Conservation (phyloP, 2,888 invertebrate genomes). For the Tachystola acroxantha region DNA sequence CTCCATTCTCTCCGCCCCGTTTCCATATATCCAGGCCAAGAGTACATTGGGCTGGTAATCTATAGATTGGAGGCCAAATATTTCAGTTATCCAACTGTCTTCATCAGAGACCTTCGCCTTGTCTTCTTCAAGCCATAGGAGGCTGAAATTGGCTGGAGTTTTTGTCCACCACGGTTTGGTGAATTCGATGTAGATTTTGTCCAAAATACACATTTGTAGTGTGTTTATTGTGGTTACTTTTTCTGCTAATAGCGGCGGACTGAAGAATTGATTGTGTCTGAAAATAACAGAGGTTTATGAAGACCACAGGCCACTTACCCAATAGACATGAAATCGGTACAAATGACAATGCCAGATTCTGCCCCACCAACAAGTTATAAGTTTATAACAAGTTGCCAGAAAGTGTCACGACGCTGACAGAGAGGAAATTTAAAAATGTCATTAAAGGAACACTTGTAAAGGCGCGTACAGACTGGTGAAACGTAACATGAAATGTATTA, state of each 20-base stretch:
- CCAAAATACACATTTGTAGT: slow-evolving; percentile 81
- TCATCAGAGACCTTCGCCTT: slow-evolving; percentile 58
- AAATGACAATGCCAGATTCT: too few species aligned
- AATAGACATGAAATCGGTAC: too few species aligned
- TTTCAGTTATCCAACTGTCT: slow-evolving; percentile 79
- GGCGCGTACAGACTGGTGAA: too few species aligned
- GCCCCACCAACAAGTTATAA: too few species aligned
- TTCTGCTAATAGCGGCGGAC: slow-evolving; percentile 71
- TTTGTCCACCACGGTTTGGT: slow-evolving; percentile 81
- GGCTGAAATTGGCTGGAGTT: slow-evolving; percentile 60
- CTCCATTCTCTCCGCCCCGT: slow-evolving; percentile 81
- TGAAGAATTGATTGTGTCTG: slow-evolving; percentile 75
- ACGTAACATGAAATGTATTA: too few species aligned
- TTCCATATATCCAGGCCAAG: slow-evolving; percentile 82
- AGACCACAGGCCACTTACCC: too few species aligned
- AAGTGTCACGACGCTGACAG: too few species aligned
- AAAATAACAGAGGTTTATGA: too few species aligned
- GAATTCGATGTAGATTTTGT: slow-evolving; percentile 85
- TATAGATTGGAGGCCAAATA: slow-evolving; percentile 80
- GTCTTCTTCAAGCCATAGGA: slow-evolving; percentile 78
- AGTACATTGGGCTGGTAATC: slow-evolving; percentile 79
- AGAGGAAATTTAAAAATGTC: too few species aligned
- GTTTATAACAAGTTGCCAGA: too few species aligned
- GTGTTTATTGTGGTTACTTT: slow-evolving; percentile 79
- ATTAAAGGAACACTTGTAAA: too few species aligned